Evolutionary conservation across 2,888 invertebrate genomes (phyloP), one percentile per base, ranked within the genome.

Genomic region (Himalopsyche japonica): DNA sequence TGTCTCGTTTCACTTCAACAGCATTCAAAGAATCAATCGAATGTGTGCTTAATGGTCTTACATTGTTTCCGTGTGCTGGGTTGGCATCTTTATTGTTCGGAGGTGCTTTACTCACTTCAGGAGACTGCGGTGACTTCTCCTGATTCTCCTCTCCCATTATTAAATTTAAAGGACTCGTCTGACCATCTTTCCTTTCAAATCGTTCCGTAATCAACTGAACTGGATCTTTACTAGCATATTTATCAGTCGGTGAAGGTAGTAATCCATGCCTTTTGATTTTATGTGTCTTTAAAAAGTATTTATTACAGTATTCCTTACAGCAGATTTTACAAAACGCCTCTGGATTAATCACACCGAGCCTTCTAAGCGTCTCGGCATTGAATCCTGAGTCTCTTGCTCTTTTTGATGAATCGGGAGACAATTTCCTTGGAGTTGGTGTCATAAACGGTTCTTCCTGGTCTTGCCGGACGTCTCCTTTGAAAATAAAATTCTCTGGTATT

Each of bases 301-400:
- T 97, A 89, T 97, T 98, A 90, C 97, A 97, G 89, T 98, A 98
- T 90, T 98, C 97, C 89, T 97, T 97, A 90, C 97, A 96, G 90
- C 98, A 98, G 85, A 98, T 94, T 90, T 98, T 97, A 90, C 98
- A 98, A 90, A 97, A 98, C n/a, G 97, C 97, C 89, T 98, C 97
- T 1, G 96, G 95, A 90, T 96, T 96, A 88, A 95, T 93, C 47
- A 97, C 96, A 49, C 97, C 97, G 84, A 97, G 92, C 84, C 95
- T 94, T 34, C 95, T 93, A 48, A 97, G 91, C 81, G 95, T 95
- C 84, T 96, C 97, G 3, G 93, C 94, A 82, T 95, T 94, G 88
- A 96, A 94, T 83, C 95, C 95, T 2, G 95, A 91, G 80, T 96
- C 96, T n/a, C 94, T 92, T 0, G 94, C 94, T 85, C 94, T 93